Evolutionary conservation across 2,797 vertebrate genomes (phyloP), one percentile per base, ranked within the genome.

Genomic region (Coilia nasus): DNA sequence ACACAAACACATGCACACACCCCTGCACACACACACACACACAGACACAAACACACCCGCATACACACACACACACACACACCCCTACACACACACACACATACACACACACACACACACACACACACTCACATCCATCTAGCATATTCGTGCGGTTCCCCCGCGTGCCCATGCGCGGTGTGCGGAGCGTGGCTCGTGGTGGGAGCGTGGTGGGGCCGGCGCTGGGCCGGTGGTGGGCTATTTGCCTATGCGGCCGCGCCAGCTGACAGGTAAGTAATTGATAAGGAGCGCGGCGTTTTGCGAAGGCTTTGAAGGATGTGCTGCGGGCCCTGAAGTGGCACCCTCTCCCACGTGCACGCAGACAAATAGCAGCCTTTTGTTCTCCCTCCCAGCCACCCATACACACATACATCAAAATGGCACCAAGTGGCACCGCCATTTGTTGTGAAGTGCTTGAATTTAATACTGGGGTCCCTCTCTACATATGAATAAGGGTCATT

Each of bases 341-440:
- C 91, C 90, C 94, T 92, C 91, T 92, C 91, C 92, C 91, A 85
- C 84, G 88, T 90, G 90, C 88, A 91, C 87, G 84, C 89, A 95
- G 92, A 95, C 91, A 95, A 96, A 95, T 94, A 93, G 91, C 90
- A 92, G 91, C 91, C 90, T 95, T 96, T 95, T 94, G 86, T 96
- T 95, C 92, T 92, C 85, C 87, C 90, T 93, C 87, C 91, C 90
- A 92, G 90, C 88, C 93, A 92, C 87, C 90, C 91, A 86, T 90
- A 88, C 86, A 91, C 90, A 93, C 90, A 91, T 94, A 92, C 85
- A 94, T 96, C 95, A 95, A 87, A 54, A 87, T 95, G 94, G 93
- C 95, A 94, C 92, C 92, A 67, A 56, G 86, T 94, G 93, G 90
- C 93, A 90, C 89, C 90, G 88, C 94, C 92, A 91, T 96, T 96